phyloP scores from a whole-genome alignment of 37 sponge, comb jelly and placozoan genomes.

The Aplysina aerophoba region DNA sequence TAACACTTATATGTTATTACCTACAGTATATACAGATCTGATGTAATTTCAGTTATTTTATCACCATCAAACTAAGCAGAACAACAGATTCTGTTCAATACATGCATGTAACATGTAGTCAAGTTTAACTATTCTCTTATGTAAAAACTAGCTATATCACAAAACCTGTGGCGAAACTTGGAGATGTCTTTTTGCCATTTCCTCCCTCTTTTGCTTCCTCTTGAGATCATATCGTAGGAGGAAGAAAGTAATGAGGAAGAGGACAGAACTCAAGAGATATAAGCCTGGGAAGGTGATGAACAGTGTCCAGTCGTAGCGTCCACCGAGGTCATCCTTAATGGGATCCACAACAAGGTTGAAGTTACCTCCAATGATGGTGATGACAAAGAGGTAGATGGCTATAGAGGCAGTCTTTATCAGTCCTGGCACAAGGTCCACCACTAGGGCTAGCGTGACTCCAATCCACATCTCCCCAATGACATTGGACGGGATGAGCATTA shows the following conservation, averaged over 20 bases:
- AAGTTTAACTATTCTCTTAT: too few species aligned
- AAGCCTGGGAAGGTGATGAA: slow-evolving; percentile 70
- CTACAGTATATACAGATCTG: too few species aligned
- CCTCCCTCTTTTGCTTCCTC: slow-evolving; percentile 30
- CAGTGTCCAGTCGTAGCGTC: slow-evolving; percentile 39
- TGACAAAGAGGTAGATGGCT: slow-evolving; percentile 75
- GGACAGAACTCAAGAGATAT: slow-evolving; percentile 62
- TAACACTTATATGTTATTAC: too few species aligned
- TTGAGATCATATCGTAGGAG: slow-evolving; percentile 58
- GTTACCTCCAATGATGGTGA: slow-evolving; percentile 69
- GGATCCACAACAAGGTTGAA: slow-evolving; percentile 52
- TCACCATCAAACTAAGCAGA: background rate
- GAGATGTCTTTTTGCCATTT: background rate
- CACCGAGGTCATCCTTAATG: slow-evolving; percentile 10
- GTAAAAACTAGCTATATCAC: too few species aligned
- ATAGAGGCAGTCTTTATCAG: slow-evolving; percentile 51
- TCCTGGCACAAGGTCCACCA: slow-evolving; percentile 65
- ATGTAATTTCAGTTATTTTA: background rate
- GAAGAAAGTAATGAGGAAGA: slow-evolving; percentile 64
- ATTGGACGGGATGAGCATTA: slow-evolving; percentile 72
- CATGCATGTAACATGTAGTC: too few species aligned
- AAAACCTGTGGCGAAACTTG: background rate
- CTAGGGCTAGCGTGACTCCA: slow-evolving; percentile 79
- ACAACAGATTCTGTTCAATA: too few species aligned
- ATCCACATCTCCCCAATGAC: slow-evolving; percentile 87